Evolutionary conservation across 2,888 invertebrate species (phyloP).

Genomic region (Hypena proboscidalis): DNA sequence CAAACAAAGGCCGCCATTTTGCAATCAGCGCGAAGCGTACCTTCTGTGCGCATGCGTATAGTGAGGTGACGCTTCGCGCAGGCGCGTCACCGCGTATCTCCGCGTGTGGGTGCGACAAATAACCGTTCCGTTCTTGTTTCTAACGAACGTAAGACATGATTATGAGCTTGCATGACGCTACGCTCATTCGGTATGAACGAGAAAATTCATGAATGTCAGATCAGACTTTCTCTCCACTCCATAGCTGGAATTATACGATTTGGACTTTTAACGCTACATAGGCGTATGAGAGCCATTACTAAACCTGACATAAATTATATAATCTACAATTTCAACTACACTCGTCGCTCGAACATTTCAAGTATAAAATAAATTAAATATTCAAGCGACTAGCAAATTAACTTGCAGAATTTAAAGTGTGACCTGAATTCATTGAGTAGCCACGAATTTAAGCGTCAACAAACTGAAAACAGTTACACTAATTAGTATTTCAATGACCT

Average conservation of each 20-base stretch:
- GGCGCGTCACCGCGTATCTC: conserved; percentile 40
- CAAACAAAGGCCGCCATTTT: conserved; percentile 65
- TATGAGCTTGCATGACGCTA: conserved; percentile 35
- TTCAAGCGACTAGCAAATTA: too few species aligned
- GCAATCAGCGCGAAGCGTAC: conserved; percentile 52
- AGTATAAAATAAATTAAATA: too few species aligned
- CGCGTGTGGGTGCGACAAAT: conserved; percentile 57
- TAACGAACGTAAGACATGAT: conserved; percentile 34
- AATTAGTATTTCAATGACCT: conserved; percentile 13
- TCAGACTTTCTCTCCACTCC: conserved; percentile 35
- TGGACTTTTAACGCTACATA: conserved; percentile 26
- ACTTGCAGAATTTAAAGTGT: too few species aligned
- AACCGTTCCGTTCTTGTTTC: conserved; percentile 36
- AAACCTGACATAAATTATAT: too few species aligned
- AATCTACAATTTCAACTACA: too few species aligned
- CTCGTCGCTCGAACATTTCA: too few species aligned
- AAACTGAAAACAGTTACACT: conserved; percentile 5
- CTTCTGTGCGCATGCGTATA: conserved; percentile 46
- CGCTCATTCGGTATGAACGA: conserved; percentile 33
- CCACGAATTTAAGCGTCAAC: conserved; percentile 10
- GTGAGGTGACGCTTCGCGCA: conserved; percentile 45
- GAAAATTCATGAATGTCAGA: conserved; percentile 36
- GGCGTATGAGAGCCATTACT: too few species aligned
- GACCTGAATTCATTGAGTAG: too few species aligned
- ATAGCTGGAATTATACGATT: conserved; percentile 15